phyloP scores from a whole-genome alignment of 2,888 invertebrate species.

The Conchocele bisecta region DNA sequence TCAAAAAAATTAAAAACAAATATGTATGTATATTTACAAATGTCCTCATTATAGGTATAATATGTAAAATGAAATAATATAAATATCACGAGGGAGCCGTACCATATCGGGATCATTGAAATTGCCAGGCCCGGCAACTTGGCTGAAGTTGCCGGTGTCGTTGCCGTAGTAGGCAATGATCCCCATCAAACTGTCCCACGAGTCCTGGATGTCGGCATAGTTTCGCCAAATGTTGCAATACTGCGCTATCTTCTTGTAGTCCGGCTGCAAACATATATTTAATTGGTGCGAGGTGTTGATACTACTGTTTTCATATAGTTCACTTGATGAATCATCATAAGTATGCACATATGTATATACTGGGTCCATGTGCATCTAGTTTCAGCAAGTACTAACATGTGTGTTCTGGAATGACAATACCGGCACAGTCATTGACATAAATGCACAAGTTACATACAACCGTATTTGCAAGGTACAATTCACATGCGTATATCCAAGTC shows the following conservation, averaged over 20 bases:
- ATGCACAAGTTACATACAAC: too few relatives aligned
- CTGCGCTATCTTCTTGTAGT: constrained; percentile 84
- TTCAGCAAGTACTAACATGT: not conserved
- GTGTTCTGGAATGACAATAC: too few relatives aligned
- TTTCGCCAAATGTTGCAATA: constrained; percentile 98
- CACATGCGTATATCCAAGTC: too few relatives aligned
- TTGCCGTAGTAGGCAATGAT: constrained; percentile 98
- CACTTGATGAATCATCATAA: not conserved
- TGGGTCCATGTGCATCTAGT: not conserved
- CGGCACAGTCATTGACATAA: too few relatives aligned
- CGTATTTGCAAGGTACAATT: too few relatives aligned
- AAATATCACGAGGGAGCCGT: too few relatives aligned
- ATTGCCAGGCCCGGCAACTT: constrained; percentile 96
- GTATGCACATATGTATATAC: too few relatives aligned
- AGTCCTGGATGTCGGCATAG: constrained; percentile 97
- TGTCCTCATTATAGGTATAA: too few relatives aligned
- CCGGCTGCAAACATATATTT: constrained; percentile 45
- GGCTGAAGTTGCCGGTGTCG: constrained; percentile 94
- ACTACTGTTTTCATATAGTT: not conserved
- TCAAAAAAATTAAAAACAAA: too few relatives aligned
- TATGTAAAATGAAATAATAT: too few relatives aligned
- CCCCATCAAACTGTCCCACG: constrained; percentile 94
- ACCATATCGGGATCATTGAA: constrained; percentile 99
- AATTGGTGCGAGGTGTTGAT: too few relatives aligned
- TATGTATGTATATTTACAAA: too few relatives aligned